Base-by-base conservation (phyloP, 1,140 invertebrate species). In the Homarus americanus region DNA sequence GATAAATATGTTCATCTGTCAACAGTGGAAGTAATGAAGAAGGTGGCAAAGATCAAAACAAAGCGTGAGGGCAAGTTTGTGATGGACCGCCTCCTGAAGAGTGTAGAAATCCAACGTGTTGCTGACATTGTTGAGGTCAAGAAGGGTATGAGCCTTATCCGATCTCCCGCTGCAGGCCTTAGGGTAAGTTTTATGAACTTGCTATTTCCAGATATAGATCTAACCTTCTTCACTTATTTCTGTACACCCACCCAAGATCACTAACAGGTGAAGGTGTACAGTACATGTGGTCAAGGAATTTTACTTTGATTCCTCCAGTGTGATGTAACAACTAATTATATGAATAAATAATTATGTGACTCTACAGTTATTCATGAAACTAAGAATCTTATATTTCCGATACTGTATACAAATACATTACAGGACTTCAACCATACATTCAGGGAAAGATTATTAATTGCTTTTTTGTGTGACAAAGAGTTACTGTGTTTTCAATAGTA, bases 101-200 rank as follows among this genome's bases (percentile, higher is more conserved):
- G 82, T 69, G 32, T 58, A 38, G 85, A 92, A 34, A 53, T 44
- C 20, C 38, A 92, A 24, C 87, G 87, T 32, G 58, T 75, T 1
- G 58, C 66, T 5, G 82, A 89, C 82, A 86, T 82, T n/a, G 72
- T 82, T 5, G 76, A 89, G 15, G 91, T 92, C 63, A 72, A 76
- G 44, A 90, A 82, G 63, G 69, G 83, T 63, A 34, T 92, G 44
- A 80, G 63, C 53, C 76, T 92, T 0, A 63, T 92, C 40, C 53
- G 73, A 15, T 92, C 91, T 38, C 91, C 91, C 2, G 91, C 91
- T 12, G 91, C 91, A 63, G 91, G 91, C 24, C 82, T 92, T 1
- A 89, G 85, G 78, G 86, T 88, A 80, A 80, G 86, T 66, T 32
- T 34, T 53, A n/a, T n/a, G n/a, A n/a, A n/a, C n/a, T n/a, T n/a